Evolutionary conservation across 2,113 vertebrate genomes (phyloP).

Genomic region (Hylia prasina): DNA sequence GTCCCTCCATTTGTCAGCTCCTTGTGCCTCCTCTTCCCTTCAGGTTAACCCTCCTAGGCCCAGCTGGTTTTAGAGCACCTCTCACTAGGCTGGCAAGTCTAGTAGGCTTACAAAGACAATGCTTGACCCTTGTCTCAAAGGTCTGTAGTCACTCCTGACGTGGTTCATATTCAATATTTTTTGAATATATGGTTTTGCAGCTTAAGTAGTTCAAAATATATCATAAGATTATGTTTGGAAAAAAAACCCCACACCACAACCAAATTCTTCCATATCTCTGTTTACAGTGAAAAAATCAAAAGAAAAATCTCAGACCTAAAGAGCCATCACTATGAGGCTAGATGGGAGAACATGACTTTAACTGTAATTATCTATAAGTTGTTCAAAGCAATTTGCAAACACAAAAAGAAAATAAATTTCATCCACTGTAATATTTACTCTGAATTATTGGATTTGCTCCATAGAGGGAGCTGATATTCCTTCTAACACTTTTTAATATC

Average conservation of each 20-base stretch:
- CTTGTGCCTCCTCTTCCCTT: background rate
- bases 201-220: background rate
- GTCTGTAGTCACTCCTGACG: background rate
- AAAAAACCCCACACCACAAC: background rate
- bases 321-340: background rate
- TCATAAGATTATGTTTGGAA: background rate
- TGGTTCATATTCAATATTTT: background rate
- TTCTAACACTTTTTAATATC: background rate
- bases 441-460: background rate
- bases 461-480: slow-evolving; percentile 7
- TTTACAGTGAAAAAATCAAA: background rate
- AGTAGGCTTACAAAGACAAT: background rate
- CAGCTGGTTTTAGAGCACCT: background rate
- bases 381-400: background rate
- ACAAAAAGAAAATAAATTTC: background rate
- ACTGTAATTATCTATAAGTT: background rate
- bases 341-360: background rate
- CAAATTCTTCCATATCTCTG: background rate
- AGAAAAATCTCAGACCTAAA: background rate
- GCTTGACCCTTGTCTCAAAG: background rate
- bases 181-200: background rate
- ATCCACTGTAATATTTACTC: background rate
- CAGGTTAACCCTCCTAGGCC: background rate
- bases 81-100: background rate
- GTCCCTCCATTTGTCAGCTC: background rate